Percentiles rank a stretch among this genome's conserved stretches.
phyloP scores from a whole-genome alignment of 2,113 vertebrate species.

The Capreolus pygargus region DNA sequence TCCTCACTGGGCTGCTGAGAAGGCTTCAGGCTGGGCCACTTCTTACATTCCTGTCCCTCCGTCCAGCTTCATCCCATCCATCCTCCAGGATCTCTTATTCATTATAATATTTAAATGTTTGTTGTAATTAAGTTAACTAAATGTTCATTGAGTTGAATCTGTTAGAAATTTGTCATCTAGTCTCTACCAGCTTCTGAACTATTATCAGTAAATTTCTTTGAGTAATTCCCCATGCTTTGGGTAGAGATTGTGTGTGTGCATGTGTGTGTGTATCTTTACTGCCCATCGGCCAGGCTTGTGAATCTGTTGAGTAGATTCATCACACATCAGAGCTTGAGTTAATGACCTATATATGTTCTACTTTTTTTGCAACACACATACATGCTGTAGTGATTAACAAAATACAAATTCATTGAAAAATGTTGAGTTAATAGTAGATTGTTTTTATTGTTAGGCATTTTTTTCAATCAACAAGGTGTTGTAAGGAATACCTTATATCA shows the following conservation, averaged over 20 bases:
- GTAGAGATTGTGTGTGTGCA: too few species aligned
- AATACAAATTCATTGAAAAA: neutral
- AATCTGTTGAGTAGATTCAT: neutral
- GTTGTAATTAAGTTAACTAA: neutral
- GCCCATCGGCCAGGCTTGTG: neutral
- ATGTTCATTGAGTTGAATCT: neutral
- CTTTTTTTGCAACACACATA: neutral
- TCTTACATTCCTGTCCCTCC: neutral
- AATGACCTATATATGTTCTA: neutral
- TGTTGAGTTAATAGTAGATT: neutral
- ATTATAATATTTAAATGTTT: neutral
- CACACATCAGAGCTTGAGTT: neutral
- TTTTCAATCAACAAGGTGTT: neutral
- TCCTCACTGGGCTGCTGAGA: neutral
- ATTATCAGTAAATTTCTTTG: neutral
- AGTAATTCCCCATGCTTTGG: neutral
- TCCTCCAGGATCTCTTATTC: neutral
- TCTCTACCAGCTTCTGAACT: neutral
- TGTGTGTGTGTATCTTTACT: neutral
- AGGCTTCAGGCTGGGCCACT: neutral
- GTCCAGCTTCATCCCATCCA: neutral
- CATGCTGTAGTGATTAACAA: neutral
- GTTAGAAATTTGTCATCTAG: neutral
- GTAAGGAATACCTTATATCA: neutral
- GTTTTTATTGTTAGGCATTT: neutral